Base-by-base conservation (phyloP, 2,888 invertebrate genomes). In the Dicycla oo region DNA sequence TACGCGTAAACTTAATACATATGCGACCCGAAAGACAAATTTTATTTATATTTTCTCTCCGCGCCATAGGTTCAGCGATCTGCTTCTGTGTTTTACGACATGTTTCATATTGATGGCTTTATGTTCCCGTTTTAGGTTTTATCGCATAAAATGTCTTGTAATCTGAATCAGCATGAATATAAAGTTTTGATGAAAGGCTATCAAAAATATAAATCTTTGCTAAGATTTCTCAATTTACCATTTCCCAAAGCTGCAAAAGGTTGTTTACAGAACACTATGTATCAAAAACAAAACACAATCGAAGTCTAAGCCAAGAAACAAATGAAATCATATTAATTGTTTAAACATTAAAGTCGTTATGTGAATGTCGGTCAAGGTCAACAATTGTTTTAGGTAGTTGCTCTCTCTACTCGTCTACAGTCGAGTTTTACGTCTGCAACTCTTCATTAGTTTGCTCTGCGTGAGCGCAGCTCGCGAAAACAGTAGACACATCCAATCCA, bases 1-100 rank as follows among this genome's bases (percentile, higher is more conserved):
- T 93, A 91, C 93, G 91, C 92, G 91, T 91, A 92, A 93, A 94
- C 93, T 94, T 93, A 94, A 93, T 94, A 94, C 93, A 90, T 93
- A 93, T 94, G 94, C 90, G 92, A 93, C 91, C 91, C 90, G 86
- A 91, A 93, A 92, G 92, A 93, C 93, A 93, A 94, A 93, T 94
- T 95, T 93, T 93, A 93, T 94, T 93, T 93, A 93, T 91, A 91
- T 91, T 90, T 91, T 90, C 88, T 88, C 84, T 88, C 82, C 85
- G 82, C 80, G 75, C 82, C 83, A 87, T 86, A 87, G 84, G 88
- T 86, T 85, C 86, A 86, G 84, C 85, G 80, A 87, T 86, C 83
- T 87, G 86, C 87, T 88, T 86, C 82, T 86, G 83, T 86, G 86
- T 91, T 93, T 92, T 93, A 92, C 88, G 91, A 90, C 89, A 85